These are phyloP conservation scores for Chrysolina americana DNA, from an alignment of 2,888 invertebrate species.

Conservation along the genomic window DNA sequence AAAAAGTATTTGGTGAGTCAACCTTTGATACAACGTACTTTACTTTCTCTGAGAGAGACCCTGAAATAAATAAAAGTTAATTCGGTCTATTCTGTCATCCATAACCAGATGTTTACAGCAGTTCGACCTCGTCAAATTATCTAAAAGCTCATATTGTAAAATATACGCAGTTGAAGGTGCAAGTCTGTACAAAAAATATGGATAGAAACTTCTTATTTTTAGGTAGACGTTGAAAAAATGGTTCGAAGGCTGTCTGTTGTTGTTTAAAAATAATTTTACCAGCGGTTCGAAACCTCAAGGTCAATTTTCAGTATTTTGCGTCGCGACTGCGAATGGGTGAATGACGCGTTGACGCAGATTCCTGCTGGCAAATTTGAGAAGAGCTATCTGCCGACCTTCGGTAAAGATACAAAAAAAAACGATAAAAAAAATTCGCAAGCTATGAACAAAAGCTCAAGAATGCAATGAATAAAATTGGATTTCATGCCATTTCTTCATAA, in stretches of 20 bases:
- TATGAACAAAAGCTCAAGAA: no score
- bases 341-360: background rate
- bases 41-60: background rate
- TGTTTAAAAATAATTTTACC: slow-evolving; percentile 13
- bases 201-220: slow-evolving; percentile 6
- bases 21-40: background rate
- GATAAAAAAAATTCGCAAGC: no score
- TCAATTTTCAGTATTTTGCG: slow-evolving; percentile 6
- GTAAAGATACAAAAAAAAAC: no score
- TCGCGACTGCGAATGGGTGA: background rate
- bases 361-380: no score
- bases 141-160: background rate
- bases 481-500: no score
- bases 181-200: background rate
- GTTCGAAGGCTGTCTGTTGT: slow-evolving; percentile 18
- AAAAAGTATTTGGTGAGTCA: background rate
- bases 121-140: background rate
- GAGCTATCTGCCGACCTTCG: no score
- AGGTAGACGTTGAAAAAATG: slow-evolving; percentile 12
- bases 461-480: no score
- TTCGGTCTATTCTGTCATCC: background rate
- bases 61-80: background rate
- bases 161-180: slow-evolving; percentile 14
- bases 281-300: slow-evolving; percentile 4
- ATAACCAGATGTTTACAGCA: background rate